phyloP scores from a whole-genome alignment of 2,797 vertebrate species.

The Gambusia yucatana region DNA sequence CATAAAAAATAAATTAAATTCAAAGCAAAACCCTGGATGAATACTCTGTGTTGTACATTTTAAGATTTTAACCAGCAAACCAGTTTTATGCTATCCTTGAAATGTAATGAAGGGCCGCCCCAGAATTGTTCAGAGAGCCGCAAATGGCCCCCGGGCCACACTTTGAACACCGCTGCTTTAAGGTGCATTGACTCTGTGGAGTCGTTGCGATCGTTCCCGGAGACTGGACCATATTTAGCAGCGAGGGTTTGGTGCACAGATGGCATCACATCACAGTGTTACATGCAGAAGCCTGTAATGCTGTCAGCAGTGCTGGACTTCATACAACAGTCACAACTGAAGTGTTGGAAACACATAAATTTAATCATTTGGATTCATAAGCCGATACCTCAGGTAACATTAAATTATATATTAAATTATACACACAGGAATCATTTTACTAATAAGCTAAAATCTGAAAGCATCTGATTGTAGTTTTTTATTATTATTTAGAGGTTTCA shows the following conservation, averaged over 20 bases:
- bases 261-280: background rate
- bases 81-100: too few species aligned
- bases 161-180: background rate
- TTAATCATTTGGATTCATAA: background rate
- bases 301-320: background rate
- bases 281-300: background rate
- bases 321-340: background rate
- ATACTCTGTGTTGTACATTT: too few species aligned
- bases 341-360: background rate
- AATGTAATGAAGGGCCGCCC: too few species aligned
- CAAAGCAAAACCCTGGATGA: too few species aligned
- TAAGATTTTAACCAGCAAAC: too few species aligned
- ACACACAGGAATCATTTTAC: background rate
- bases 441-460: background rate
- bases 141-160: too few species aligned
- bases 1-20: too few species aligned
- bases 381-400: background rate
- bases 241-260: background rate
- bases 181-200: background rate
- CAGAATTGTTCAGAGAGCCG: too few species aligned
- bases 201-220: background rate
- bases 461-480: background rate
- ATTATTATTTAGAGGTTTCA: background rate
- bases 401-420: background rate
- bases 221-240: background rate